A percentile compares a stretch with the other conserved stretches of the same genome.
Conservation (phyloP, 1,140 invertebrate species). For the Callitettix versicolor region DNA sequence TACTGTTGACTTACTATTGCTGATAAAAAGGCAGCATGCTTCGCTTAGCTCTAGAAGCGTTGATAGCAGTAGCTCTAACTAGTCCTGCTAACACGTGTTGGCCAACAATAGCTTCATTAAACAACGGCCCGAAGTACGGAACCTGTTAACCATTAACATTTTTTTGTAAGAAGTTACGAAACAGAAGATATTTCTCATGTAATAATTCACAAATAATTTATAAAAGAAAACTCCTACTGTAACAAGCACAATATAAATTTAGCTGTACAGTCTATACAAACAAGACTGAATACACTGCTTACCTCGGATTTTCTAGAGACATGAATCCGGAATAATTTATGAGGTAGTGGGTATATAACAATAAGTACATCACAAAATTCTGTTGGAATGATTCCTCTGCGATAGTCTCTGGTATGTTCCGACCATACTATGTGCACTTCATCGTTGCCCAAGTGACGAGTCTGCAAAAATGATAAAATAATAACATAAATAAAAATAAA, state of each 20-base stretch:
- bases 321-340: slow-evolving; percentile 70
- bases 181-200: no score
- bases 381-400: slow-evolving; percentile 93
- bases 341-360: slow-evolving; percentile 86
- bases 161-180: no score
- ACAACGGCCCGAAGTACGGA: slow-evolving; percentile 91
- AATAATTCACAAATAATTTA: no score
- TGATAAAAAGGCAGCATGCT: slow-evolving; percentile 80
- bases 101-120: slow-evolving; percentile 86
- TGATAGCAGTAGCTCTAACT: slow-evolving; percentile 82
- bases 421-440: slow-evolving; percentile 99
- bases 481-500: background rate
- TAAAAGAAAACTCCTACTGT: no score
- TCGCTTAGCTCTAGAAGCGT: slow-evolving; percentile 83
- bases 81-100: slow-evolving; percentile 73
- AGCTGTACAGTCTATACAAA: no score
- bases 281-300: no score
- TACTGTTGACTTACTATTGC: slow-evolving; percentile 68
- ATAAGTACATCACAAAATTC: slow-evolving; percentile 99
- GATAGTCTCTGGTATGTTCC: slow-evolving; percentile 89
- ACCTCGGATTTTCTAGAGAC: slow-evolving; percentile 39
- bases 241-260: no score
- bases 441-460: slow-evolving; percentile 93
- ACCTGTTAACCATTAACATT: slow-evolving; percentile 45
- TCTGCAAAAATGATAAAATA: slow-evolving; percentile 43